Conservation (phyloP, 2,888 invertebrate species). For the Cryptophagus acutangulus region DNA sequence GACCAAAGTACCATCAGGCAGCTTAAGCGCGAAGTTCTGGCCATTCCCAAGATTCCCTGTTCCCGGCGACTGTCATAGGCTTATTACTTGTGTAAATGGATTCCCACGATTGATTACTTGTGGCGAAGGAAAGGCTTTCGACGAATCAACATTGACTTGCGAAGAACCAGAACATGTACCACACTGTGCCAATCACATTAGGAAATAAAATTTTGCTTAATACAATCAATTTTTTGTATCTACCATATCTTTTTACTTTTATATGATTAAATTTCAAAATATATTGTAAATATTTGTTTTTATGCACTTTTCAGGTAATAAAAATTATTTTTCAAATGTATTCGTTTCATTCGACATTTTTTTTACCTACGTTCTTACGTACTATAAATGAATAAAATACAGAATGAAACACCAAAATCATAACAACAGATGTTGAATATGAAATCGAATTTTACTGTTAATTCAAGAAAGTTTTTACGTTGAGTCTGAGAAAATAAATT, state of each 20-base stretch:
- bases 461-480: too few species aligned
- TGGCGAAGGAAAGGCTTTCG: slow-evolving; percentile 82
- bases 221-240: too few species aligned
- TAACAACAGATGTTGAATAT: too few species aligned
- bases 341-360: too few species aligned
- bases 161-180: slow-evolving; percentile 64
- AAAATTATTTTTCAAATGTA: too few species aligned
- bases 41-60: slow-evolving; percentile 89
- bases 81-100: slow-evolving; percentile 88
- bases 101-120: slow-evolving; percentile 83
- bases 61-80: slow-evolving; percentile 77
- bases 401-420: too few species aligned
- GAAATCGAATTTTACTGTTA: too few species aligned
- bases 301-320: background rate
- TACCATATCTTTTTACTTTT: slow-evolving; percentile 1
- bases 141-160: slow-evolving; percentile 76
- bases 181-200: slow-evolving; percentile 41
- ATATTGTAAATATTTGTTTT: background rate
- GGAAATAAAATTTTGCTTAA: slow-evolving; percentile 36
- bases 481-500: too few species aligned
- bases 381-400: too few species aligned
- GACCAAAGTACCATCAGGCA: slow-evolving; percentile 72
- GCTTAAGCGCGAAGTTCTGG: slow-evolving; percentile 83
- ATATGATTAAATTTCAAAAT: background rate
- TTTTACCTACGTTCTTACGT: too few species aligned